These are phyloP conservation scores for Sarcophaga carnaria DNA, from an alignment of 2,888 invertebrate genomes.

Conservation along the genomic window DNA sequence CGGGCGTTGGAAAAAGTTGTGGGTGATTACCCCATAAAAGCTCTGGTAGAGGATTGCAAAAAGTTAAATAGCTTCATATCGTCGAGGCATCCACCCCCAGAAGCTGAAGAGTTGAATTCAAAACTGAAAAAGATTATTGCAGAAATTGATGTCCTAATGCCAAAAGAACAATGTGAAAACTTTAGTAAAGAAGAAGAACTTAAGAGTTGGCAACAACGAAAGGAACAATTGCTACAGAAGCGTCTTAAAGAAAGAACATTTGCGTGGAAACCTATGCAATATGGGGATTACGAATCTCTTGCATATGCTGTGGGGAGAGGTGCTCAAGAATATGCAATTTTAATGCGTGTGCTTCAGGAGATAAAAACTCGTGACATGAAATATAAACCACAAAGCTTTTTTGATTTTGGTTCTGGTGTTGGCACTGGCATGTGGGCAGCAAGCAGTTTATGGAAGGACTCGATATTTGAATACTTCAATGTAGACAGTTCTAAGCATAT, in stretches of 20 bases:
- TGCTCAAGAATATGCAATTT: constrained; percentile 89
- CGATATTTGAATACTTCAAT: constrained; percentile 91
- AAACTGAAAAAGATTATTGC: constrained; percentile 75
- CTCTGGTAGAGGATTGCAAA: constrained; percentile 83
- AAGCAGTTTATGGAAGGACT: constrained; percentile 86
- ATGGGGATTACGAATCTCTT: constrained; percentile 85
- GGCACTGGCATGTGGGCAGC: constrained; percentile 94
- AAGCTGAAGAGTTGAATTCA: constrained; percentile 80
- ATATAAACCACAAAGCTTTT: constrained; percentile 89
- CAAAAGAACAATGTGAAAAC: constrained; percentile 67
- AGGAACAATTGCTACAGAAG: constrained; percentile 83
- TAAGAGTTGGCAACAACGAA: constrained; percentile 81
- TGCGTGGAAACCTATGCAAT: constrained; percentile 89
- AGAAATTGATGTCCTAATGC: constrained; percentile 76
- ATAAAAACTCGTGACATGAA: constrained; percentile 85
- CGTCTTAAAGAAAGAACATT: constrained; percentile 85
- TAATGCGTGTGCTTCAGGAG: constrained; percentile 88
- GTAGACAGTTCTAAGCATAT: constrained; percentile 92
- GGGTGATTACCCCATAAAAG: constrained; percentile 84
- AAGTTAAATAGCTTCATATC: constrained; percentile 85
- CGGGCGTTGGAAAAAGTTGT: constrained; percentile 84
- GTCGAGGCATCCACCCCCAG: constrained; percentile 86
- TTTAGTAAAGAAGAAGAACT: constrained; percentile 79
- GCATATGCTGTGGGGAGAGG: constrained; percentile 88
- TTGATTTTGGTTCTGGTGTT: constrained; percentile 96